Base-by-base conservation (phyloP, 2,113 vertebrate genomes). In the Cyanoramphus novaezelandiae region DNA sequence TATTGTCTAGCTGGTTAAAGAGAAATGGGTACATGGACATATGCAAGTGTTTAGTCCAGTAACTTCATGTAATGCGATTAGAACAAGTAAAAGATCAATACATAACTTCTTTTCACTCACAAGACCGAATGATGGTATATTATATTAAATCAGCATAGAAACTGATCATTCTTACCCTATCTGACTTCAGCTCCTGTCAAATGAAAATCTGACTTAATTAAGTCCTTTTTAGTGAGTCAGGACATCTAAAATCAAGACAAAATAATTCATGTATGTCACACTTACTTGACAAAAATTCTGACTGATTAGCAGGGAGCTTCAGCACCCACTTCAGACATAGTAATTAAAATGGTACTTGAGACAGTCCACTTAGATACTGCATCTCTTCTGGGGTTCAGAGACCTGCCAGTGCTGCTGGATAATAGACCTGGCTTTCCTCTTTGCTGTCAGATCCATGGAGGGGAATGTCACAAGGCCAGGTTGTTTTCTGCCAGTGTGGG, bases 141-240 rank as follows among this genome's bases (percentile, higher is more conserved):
- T 63, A 19, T 21, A 39, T 37, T 60, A 85, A 57, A 79, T 39
- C 2, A 5, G 4, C 14, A 6, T 49, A 20, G 63, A 23, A 86
- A 49, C 77, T 0, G 0, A 37, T 47, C 27, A 31, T 53, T 31
- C 15, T 90, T 88, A 72, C 37, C 35, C 13, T 31, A 0, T 53
- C 19, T 59, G 41, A 49, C 24, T 82, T 33, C 20, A 7, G 57
- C 28, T 90, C 49, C 46, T 69, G 47, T 25, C 20, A 75, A n/a
- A 62, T 67, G 59, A 83, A 88, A 83, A 63, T 64, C 37, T 59
- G 44, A 7, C n/a, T 67, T 62, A 52, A 77, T 0, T 28, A 71
- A 72, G 18, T 41, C n/a, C 27, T 67, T 64, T 11, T 72, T 85
- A 55, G n/a, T 29, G 31, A 81, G 25, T 18, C n/a, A 80, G 50